Base-by-base conservation (phyloP, 2,888 invertebrate genomes). In the Anoncus sp. region DNA sequence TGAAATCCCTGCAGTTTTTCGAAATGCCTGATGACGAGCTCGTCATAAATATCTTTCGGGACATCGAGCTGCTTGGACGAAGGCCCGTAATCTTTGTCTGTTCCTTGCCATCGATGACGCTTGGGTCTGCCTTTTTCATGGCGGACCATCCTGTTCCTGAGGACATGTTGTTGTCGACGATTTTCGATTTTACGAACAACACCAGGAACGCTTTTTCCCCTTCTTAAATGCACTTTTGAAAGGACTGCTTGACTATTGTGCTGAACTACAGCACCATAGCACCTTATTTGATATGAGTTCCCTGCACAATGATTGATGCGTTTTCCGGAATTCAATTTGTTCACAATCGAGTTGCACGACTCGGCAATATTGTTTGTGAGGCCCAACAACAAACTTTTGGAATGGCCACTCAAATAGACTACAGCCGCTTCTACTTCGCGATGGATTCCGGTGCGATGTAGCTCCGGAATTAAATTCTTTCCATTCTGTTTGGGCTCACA, bases 31-130 rank as follows among this genome's bases (percentile, higher is more conserved):
- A 7, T 14, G 24, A 22, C 51, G 3, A 51, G 51, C 22, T 22
- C 22, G 5, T 51, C 51, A 14, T 14, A 22, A 22, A 24, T 14
- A 20, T 51, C 51, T 2, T 7, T 1, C 1, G 9, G 12, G 12
- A 22, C 14, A 31, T 67, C 66, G 2, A 43, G 55, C 18, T 67
- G 22, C 27, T 27, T 12, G 6, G 55, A 24, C 10, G 66, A 55
- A 14, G 55, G 45, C 18, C 66, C 66, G 14, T 55, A 67, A 45
- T 67, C 43, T 14, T 51, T 51, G 51, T 51, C 51, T 12, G 51
- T 22, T 2, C 51, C 51, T 16, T 18, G 20, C 16, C 16, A 20
- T 47, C 18, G 16, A 6, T 1, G 47, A 20, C 6, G 47, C 3
- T 31, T 31, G 3, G 3, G 31, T 5, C 31, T 31, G 31, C 31